Percentiles rank a stretch among this genome's conserved stretches.
phyloP scores from a whole-genome alignment of 2,888 invertebrate species.

The Leistus spinibarbis region DNA sequence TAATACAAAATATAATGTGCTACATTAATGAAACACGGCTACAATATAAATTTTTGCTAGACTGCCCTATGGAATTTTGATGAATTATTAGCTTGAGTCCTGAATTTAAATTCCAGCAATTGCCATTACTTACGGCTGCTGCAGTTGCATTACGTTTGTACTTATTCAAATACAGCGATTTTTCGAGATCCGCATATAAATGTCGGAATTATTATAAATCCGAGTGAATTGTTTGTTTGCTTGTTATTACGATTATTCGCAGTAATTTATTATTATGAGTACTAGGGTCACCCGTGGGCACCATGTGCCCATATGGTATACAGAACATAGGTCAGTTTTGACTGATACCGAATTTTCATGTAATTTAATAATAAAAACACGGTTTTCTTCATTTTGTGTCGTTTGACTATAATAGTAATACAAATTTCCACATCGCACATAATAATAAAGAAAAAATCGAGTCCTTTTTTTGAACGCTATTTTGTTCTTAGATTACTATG shows the following conservation, averaged over 20 bases:
- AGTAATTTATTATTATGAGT: no score
- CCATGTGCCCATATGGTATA: no score
- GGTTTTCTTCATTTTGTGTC: no score
- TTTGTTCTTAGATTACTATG: no score
- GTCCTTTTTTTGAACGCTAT: no score
- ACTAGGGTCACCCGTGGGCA: no score
- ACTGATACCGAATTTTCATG: no score
- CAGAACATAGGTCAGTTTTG: no score
- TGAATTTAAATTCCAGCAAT: constrained; percentile 29
- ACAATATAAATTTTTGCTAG: constrained; percentile 9
- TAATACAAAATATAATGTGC: background rate
- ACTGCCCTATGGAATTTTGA: constrained; percentile 12
- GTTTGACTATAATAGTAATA: no score
- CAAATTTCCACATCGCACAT: no score
- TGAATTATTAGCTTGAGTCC: constrained; percentile 12
- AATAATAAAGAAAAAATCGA: no score
- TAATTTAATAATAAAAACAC: no score
- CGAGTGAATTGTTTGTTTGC: background rate
- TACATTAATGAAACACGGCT: background rate
- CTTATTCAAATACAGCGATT: constrained; percentile 32
- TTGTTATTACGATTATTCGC: constrained; percentile 29
- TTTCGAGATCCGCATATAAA: constrained; percentile 35
- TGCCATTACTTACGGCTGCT: constrained; percentile 12
- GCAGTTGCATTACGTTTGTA: constrained; percentile 30
- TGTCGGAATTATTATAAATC: constrained; percentile 31